Percentiles rank a stretch among this genome's conserved stretches.
Evolutionary conservation across 2,113 vertebrate species (phyloP).

Genomic region (Eublepharis macularius): DNA sequence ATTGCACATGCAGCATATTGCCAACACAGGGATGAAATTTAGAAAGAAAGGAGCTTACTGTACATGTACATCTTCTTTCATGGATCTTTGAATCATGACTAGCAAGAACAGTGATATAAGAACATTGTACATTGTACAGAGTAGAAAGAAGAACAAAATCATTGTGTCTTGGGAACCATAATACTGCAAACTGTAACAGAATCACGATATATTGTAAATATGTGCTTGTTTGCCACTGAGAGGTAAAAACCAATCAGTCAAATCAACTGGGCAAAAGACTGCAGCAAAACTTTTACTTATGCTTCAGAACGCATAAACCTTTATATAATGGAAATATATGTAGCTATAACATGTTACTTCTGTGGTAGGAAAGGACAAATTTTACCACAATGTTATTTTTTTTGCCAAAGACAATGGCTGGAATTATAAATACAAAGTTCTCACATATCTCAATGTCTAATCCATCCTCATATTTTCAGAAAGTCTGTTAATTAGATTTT

Average conservation of each 20-base stretch:
- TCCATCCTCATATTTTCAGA: too few relatives aligned
- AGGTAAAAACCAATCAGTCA: neutral
- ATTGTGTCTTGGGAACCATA: neutral
- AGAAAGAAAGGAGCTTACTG: neutral
- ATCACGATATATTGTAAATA: neutral
- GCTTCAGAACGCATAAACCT: neutral
- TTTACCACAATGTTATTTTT: neutral
- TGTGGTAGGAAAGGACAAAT: neutral
- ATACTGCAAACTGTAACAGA: neutral
- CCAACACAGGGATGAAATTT: neutral
- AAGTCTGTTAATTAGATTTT: neutral
- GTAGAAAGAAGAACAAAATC: neutral
- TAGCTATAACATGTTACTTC: neutral
- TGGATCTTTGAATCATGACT: too few relatives aligned
- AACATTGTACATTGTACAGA: neutral
- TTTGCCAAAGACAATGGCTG: neutral
- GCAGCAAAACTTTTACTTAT: neutral
- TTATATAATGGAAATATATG: neutral
- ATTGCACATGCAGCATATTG: neutral
- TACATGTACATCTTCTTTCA: too few relatives aligned
- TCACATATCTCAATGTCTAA: neutral
- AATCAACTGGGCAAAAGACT: neutral
- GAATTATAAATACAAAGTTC: neutral
- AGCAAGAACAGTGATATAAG: neutral
- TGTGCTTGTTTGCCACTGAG: too few relatives aligned